Conservation (phyloP, 2,888 invertebrate genomes). For the Athetis lepigone region DNA sequence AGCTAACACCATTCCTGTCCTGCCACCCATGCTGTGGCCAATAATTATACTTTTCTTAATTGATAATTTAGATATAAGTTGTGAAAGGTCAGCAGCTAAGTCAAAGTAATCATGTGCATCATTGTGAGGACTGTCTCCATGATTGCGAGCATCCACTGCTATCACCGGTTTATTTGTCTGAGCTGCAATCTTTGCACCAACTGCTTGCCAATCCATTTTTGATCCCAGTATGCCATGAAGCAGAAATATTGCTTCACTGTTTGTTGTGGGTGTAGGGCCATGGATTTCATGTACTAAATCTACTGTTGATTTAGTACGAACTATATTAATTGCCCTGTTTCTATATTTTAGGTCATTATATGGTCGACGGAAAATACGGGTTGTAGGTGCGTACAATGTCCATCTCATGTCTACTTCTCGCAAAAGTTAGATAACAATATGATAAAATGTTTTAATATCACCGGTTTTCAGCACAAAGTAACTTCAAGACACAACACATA, state of each 20-base stretch:
- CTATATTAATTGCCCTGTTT: conserved; percentile 1
- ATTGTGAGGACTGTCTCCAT: conserved; percentile 96
- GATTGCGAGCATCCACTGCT: conserved; percentile 97
- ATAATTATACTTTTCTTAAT: conserved; percentile 89
- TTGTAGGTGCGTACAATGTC: conserved; percentile 46
- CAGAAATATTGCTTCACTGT: conserved; percentile 83
- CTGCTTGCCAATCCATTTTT: conserved; percentile 96
- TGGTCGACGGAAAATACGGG: conserved; percentile 9
- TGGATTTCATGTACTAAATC: conserved; percentile 47
- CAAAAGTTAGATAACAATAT: not conserved
- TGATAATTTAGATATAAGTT: conserved; percentile 40
- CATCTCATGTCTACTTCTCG: conserved; percentile 63
- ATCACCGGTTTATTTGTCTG: conserved; percentile 92
- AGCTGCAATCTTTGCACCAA: conserved; percentile 92
- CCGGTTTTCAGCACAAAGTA: too few relatives aligned
- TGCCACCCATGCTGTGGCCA: conserved; percentile 98
- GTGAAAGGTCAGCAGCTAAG: conserved; percentile 50
- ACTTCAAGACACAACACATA: too few relatives aligned
- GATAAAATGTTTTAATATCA: too few relatives aligned
- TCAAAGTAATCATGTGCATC: conserved; percentile 56
- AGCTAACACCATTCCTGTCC: conserved; percentile 95
- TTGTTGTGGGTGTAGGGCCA: conserved; percentile 44
- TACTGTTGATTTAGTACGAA: conserved; percentile 32
- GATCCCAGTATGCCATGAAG: conserved; percentile 97
- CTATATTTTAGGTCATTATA: too few relatives aligned